Base-by-base conservation (phyloP, 2,113 vertebrate genomes). In the Pseudopodoces humilis region DNA sequence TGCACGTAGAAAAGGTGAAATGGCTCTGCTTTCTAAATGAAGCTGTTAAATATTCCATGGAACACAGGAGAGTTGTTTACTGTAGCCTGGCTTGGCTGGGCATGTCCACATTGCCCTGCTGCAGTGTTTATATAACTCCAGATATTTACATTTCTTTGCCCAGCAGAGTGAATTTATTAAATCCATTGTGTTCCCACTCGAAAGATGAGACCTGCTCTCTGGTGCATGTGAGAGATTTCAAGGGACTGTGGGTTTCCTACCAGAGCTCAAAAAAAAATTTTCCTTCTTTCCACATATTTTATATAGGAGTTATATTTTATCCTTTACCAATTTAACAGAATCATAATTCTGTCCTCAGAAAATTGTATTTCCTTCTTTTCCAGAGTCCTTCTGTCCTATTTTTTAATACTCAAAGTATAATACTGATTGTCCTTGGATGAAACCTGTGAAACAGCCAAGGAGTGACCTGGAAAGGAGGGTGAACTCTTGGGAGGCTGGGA, bases 11-110 rank as follows among this genome's bases (percentile, higher is more conserved):
- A 71, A 69, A 96, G 83, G 87, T 89, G 90, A 28, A 90, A 62
- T 47, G 60, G 85, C 63, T 72, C 75, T 80, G 60, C 47, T 94
- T 88, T 95, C 25, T 16, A 74, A 94, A 67, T 31, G 83, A 43
- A 92, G 83, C 86, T 86, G 76, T 47, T 89, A n/a, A 94, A 74
- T 95, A 62, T 90, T 72, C 79, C 60, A 9, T 21, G 10, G 59
- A 78, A 86, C 65, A 53, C 18, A n/a, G 59, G 74, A 21, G 50
- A 20, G 25, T 13, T 75, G 87, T 67, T 88, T 31, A 17, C 56
- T 47, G 10, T 31, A 50, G 71, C 90, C 37, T 81, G 83, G 41
- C 94, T 41, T 6, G 15, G 52, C 17, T 30, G 28, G 28, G 15
- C 85, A 5, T 20, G 76, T 15, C 58, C 64, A 41, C 65, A 1